A percentile compares a stretch with the other conserved stretches of the same genome.
Evolutionary conservation across 2,113 vertebrate species (phyloP).

Genomic region (Salvelinus fontinalis): DNA sequence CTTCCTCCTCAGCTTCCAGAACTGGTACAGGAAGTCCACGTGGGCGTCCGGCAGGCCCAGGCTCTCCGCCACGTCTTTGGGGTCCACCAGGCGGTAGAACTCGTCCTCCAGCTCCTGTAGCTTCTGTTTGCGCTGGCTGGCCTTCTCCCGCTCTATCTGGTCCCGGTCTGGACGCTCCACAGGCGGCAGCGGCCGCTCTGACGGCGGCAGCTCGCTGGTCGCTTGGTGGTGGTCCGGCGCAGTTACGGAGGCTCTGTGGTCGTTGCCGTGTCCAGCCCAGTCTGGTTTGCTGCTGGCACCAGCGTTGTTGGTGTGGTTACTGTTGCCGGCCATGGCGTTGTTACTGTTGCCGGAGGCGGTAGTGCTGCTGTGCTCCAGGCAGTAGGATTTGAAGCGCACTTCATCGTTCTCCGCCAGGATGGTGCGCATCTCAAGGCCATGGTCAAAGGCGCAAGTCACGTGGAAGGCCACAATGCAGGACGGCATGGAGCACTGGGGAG

Average conservation of each 20-base stretch:
- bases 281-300: neutral
- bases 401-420: constrained; percentile 95
- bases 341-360: constrained; percentile 33
- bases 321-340: no score
- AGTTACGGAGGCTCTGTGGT: constrained; percentile 33
- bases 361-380: constrained; percentile 89
- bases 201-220: constrained; percentile 25
- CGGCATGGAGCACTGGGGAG: constrained; percentile 89
- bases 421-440: constrained; percentile 94
- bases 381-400: constrained; percentile 97
- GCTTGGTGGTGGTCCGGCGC: neutral
- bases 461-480: constrained; percentile 95
- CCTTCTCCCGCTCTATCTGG: constrained; percentile 86
- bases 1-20: constrained; percentile 96
- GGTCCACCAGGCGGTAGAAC: constrained; percentile 92
- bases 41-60: constrained; percentile 79
- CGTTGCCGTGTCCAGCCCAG: constrained; percentile 41
- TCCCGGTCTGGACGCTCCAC: constrained; percentile 67
- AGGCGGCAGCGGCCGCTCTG: no score
- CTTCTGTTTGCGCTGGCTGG: constrained; percentile 92
- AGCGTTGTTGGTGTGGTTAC: neutral
- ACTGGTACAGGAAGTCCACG: constrained; percentile 96
- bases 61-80: constrained; percentile 84
- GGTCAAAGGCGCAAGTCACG: constrained; percentile 97
- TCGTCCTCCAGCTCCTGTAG: constrained; percentile 94